Evolutionary conservation across 2,113 vertebrate genomes (phyloP), one percentile per base, ranked within the genome.

Genomic region (Geococcyx californianus): DNA sequence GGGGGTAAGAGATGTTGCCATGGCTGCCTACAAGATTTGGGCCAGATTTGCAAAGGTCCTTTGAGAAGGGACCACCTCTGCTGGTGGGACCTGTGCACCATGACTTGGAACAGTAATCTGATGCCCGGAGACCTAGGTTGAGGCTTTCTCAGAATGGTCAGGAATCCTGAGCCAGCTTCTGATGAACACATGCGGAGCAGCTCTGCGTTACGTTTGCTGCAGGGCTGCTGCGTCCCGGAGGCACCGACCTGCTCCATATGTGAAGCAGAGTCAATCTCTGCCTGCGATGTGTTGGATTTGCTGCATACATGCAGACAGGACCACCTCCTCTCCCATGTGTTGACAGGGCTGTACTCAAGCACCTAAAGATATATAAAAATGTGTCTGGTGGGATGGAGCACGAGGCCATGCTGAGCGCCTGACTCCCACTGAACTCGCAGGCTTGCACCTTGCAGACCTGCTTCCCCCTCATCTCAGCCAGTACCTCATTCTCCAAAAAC

Each of bases 391-490:
- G 83, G 88, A 54, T 0, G 1, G 59, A 45, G 54, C 1, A 0
- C 0, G 0, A 24, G 47, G 77, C 79, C 0, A 3, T 26, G 55
- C 5, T 1, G 24, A 55, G 45, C 3, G 2, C 4, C 55, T 6
- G 7, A 16, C 56, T 42, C 76, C 55, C 33, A 14, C 76, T 4
- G 36, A 83, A 25, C 94, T 74, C 6, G 0, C 67, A 60, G 78
- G 20, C 72, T 69, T 40, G 58, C 82, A 33, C 87, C 92, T 90
- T 74, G 63, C 62, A 62, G 92, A 81, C 31, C 51, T 25, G 44
- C 64, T 75, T 72, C 89, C 64, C 78, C 84, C 40, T 3, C 28
- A 2, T 83, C 75, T 38, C 90, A 81, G 42, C 63, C 72, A 10
- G 66, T 24, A 1, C 75, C 62, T 77, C 73, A 63, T 38, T 73